Evolutionary conservation across 2,888 invertebrate species (phyloP), one percentile per base, ranked within the genome.

Genomic region (Mesochorus sp.): DNA sequence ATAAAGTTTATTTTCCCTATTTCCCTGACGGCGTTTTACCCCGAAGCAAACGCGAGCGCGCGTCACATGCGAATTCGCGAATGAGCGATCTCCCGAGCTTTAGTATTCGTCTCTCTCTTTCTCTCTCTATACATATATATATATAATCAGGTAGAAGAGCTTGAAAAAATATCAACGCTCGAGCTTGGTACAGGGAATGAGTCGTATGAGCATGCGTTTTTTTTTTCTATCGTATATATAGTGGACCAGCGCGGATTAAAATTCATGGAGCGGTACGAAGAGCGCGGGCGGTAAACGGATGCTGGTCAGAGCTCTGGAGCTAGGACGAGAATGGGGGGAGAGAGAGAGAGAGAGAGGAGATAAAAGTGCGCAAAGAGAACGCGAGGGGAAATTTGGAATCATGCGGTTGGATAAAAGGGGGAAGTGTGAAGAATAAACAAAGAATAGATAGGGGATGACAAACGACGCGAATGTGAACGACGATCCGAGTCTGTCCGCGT

Each of bases 1-100:
- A 81, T 82, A 80, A 84, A 83, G 82, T 86, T 85, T 85, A 79
- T 85, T 86, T 85, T 84, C 84, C 83, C 83, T 82, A 84, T 84
- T 84, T 82, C 81, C 70, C 59, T 31, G 17, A 47, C 57, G 28
- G 47, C 28, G 17, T 42, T 59, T 49, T 44, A 34, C 57, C 14
- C 26, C 26, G 28, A 39, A 59, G 64, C 55, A 49, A 49, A 42
- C 73, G 49, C 77, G 57, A 37, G 73, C 61, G 37, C 42, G 81
- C 28, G 39, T 14, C 49, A 17, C 51, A 26, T 21, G 8, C 57
- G 53, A 66, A 71, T 70, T 59, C 64, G 68, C 64, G 51, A 37
- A 55, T 12, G 62, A 71, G 55, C 57, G 26, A 57, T n/a, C n/a
- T 39, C 26, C 10, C 28, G 53, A 26, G 59, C 44, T 6, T 39